These are phyloP conservation scores for Nesoenas mayeri DNA, from an alignment of 2,113 vertebrate genomes.

Conservation along the genomic window DNA sequence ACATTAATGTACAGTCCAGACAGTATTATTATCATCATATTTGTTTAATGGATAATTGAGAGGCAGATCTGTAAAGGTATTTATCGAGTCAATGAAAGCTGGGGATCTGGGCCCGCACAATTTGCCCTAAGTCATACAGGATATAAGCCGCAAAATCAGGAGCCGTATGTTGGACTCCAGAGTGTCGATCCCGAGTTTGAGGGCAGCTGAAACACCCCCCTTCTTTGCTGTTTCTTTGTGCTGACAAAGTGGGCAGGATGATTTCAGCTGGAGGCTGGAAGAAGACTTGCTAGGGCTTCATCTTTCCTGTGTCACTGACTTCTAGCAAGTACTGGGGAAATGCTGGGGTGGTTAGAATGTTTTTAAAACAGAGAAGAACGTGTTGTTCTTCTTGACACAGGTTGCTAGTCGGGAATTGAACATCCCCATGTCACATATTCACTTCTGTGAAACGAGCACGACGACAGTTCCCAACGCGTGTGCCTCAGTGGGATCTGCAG, in stretches of 20 bases:
- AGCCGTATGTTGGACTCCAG: neutral
- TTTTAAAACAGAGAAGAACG: neutral
- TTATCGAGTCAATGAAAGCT: neutral
- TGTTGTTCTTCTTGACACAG: constrained; percentile 62
- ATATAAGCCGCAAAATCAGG: neutral
- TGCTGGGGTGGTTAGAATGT: neutral
- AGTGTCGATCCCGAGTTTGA: neutral
- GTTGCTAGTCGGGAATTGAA: constrained; percentile 86
- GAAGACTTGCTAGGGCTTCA: neutral
- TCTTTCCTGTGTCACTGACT: neutral
- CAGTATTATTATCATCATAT: neutral
- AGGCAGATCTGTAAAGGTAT: neutral
- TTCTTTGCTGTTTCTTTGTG: neutral
- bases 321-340: neutral
- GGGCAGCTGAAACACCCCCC: neutral
- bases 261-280: neutral
- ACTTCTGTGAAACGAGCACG: constrained; percentile 88
- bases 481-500: constrained; percentile 80
- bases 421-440: constrained; percentile 79
- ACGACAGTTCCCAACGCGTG: constrained; percentile 82
- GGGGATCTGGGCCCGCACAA: neutral
- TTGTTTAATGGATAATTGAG: neutral
- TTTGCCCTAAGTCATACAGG: neutral
- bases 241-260: neutral
- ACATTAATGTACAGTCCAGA: neutral